A percentile compares a stretch with the other conserved stretches of the same genome.
Conservation (phyloP, 2,113 vertebrate species). For the Solea senegalensis region DNA sequence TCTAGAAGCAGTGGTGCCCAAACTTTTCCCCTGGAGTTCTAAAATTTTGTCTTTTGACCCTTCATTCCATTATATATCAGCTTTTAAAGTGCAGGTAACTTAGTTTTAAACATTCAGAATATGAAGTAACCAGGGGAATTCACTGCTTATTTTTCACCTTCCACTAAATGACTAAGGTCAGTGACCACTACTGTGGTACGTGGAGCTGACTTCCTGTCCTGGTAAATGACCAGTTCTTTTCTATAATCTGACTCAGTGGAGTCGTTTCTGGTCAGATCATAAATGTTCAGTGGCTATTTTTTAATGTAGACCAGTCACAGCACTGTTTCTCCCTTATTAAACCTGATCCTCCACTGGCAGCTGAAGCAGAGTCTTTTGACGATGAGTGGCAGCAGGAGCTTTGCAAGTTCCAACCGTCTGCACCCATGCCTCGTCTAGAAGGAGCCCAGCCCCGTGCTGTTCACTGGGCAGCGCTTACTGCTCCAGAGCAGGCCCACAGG, state of each 20-base stretch:
- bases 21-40: too few species aligned
- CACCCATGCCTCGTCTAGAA: constrained; percentile 64
- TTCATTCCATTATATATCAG: too few species aligned
- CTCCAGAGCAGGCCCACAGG: constrained; percentile 73
- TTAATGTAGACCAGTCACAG: not conserved
- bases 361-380: constrained; percentile 88
- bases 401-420: constrained; percentile 79
- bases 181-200: too few species aligned
- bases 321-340: not conserved
- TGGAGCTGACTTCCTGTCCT: too few species aligned
- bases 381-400: constrained; percentile 90
- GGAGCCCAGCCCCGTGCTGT: constrained; percentile 60
- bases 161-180: too few species aligned
- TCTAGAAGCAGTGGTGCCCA: too few species aligned
- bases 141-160: too few species aligned
- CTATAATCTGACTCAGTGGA: not conserved
- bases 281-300: not conserved
- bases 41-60: too few species aligned
- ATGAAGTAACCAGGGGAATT: too few species aligned
- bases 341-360: constrained; percentile 70
- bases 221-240: too few species aligned
- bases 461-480: constrained; percentile 66
- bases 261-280: not conserved
- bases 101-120: too few species aligned
- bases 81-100: too few species aligned